Conservation (phyloP, 2,113 vertebrate species). For the Zosterops japonicus region DNA sequence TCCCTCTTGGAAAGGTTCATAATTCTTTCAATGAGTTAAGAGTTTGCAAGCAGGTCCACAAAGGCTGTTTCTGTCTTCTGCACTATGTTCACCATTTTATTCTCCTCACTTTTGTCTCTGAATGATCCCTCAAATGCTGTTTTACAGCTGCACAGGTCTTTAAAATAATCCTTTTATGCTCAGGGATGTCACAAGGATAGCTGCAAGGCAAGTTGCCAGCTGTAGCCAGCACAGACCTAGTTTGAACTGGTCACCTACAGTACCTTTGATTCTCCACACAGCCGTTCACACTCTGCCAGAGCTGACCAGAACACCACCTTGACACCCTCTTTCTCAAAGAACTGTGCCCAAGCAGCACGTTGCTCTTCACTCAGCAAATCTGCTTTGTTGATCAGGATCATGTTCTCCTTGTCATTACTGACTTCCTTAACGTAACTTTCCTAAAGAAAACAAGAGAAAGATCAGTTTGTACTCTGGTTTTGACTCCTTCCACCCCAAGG, state of each 20-base stretch:
- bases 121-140: not conserved
- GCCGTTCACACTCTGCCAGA: slow-evolving; percentile 79
- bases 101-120: not conserved
- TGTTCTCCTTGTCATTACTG: slow-evolving; percentile 85
- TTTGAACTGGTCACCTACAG: not conserved
- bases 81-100: not conserved
- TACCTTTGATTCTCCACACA: slow-evolving; percentile 82
- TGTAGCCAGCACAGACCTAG: not conserved
- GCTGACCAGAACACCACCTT: slow-evolving; percentile 97
- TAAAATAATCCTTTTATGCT: not conserved
- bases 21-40: not conserved
- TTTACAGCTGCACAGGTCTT: not conserved
- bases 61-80: not conserved
- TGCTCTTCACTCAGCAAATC: slow-evolving; percentile 89
- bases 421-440: slow-evolving; percentile 90
- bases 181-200: not conserved
- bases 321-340: slow-evolving; percentile 86
- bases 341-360: slow-evolving; percentile 83
- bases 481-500: not conserved
- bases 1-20: not conserved
- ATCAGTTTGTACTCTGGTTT: not conserved
- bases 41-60: not conserved
- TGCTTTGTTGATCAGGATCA: slow-evolving; percentile 93
- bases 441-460: slow-evolving; percentile 67
- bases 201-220: not conserved